Evolutionary conservation across 2,797 vertebrate species (phyloP).

Genomic region (Perodicticus potto): DNA sequence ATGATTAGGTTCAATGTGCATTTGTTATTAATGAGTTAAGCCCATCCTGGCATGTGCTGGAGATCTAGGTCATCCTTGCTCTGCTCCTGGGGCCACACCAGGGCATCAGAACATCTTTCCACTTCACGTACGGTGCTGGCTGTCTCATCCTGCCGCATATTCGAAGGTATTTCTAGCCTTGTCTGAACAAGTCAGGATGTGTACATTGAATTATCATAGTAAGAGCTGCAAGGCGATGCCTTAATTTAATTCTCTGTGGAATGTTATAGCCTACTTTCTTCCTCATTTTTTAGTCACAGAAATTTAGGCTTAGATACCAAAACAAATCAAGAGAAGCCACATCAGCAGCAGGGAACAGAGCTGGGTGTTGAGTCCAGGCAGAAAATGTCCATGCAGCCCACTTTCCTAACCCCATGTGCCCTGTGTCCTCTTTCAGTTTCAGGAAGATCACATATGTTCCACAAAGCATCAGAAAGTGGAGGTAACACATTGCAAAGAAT

Average conservation of each 20-base stretch:
- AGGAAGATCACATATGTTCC: not conserved
- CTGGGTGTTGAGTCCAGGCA: not conserved
- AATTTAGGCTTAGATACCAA: not conserved
- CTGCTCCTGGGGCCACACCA: rapidly evolving
- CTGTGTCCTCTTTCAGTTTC: not conserved
- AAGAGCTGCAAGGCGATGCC: too few relatives aligned
- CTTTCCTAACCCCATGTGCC: not conserved
- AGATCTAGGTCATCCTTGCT: rapidly evolving
- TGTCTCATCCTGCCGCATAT: rapidly evolving
- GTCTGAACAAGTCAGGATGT: not conserved
- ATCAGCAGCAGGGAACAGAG: not conserved
- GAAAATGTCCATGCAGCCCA: not conserved
- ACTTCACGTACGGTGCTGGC: rapidly evolving
- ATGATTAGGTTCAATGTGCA: not conserved
- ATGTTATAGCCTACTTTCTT: not conserved
- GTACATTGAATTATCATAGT: not conserved
- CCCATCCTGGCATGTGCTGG: not conserved
- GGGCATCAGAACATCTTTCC: rapidly evolving
- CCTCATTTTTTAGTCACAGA: not conserved
- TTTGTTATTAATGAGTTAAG: not conserved
- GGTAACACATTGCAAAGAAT: too few relatives aligned
- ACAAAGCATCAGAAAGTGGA: too few relatives aligned
- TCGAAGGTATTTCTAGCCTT: not conserved
- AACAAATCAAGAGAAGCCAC: not conserved
- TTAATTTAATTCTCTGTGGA: too few relatives aligned